Conservation (phyloP, 2,888 invertebrate species). For the Cremastobaeus sp. region DNA sequence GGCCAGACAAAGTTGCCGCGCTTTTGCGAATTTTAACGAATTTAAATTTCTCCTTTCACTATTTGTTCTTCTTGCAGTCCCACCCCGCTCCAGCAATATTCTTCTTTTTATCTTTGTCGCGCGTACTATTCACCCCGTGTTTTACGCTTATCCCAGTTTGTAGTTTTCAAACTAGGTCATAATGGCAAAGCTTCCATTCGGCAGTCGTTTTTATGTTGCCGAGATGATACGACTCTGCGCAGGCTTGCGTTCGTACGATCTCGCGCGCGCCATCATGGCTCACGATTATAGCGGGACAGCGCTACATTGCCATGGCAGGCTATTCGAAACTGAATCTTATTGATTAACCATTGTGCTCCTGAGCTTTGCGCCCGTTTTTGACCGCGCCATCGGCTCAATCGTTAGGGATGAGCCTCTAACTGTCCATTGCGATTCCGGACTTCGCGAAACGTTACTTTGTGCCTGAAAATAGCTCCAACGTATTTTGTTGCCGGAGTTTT, state of each 20-base stretch:
- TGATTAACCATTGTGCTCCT: slow-evolving; percentile 45
- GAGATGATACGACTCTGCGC: slow-evolving; percentile 49
- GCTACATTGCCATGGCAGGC: slow-evolving; percentile 49
- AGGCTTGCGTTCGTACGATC: slow-evolving; percentile 43
- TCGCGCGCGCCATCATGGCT: slow-evolving; percentile 15
- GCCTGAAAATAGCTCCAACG: neutral
- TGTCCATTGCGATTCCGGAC: neutral
- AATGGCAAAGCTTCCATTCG: slow-evolving; percentile 60
- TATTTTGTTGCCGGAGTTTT: too few relatives aligned
- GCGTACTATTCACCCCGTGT: slow-evolving; percentile 33
- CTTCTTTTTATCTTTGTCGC: slow-evolving; percentile 30
- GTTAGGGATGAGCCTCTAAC: neutral
- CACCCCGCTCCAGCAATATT: neutral
- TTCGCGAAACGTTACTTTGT: neutral
- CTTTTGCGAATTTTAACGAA: too few relatives aligned
- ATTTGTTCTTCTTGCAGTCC: slow-evolving; percentile 17
- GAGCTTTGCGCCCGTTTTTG: slow-evolving; percentile 22
- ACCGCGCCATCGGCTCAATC: neutral
- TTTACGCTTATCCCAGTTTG: slow-evolving; percentile 48
- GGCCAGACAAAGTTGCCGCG: too few relatives aligned
- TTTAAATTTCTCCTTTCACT: slow-evolving; percentile 5
- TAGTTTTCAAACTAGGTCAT: slow-evolving; percentile 60
- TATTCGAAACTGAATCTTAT: slow-evolving; percentile 51
- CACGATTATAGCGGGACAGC: slow-evolving; percentile 34
- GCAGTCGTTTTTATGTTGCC: slow-evolving; percentile 49